A percentile compares a stretch with the other conserved stretches of the same genome.
Conservation (phyloP, 2,888 invertebrate species). For the Lasioglossum oenotherae region DNA sequence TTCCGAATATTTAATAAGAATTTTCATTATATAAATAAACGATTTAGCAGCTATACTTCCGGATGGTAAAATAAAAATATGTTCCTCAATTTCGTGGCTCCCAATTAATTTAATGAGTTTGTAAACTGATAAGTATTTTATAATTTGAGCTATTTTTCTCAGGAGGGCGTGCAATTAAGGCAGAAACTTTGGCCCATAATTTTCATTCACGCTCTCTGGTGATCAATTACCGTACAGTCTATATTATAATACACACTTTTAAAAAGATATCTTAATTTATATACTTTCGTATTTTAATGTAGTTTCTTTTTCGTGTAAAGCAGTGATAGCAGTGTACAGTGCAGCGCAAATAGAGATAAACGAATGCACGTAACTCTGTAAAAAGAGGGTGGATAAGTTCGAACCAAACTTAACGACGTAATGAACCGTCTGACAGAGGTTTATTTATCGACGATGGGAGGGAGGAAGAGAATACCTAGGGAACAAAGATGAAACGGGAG, state of each 20-base stretch:
- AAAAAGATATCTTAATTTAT: background rate
- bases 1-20: background rate
- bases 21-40: background rate
- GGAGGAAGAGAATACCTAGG: constrained; percentile 47
- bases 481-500: constrained; percentile 49
- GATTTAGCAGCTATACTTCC: background rate
- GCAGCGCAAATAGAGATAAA: constrained; percentile 21
- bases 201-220: background rate
- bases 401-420: constrained; percentile 81
- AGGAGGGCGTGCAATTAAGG: background rate
- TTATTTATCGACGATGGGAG: constrained; percentile 79
- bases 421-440: constrained; percentile 81
- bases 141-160: background rate
- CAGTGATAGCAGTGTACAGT: background rate
- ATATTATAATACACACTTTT: background rate
- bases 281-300: background rate
- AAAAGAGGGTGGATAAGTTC: constrained; percentile 72
- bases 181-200: background rate
- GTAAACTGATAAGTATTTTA: constrained; percentile 13
- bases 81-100: background rate
- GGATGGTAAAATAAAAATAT: background rate
- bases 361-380: constrained; percentile 22
- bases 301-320: background rate
- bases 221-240: background rate
- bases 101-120: constrained; percentile 4